phyloP scores from a whole-genome alignment of 1,140 invertebrate genomes.

The Drosophila littoralis region DNA sequence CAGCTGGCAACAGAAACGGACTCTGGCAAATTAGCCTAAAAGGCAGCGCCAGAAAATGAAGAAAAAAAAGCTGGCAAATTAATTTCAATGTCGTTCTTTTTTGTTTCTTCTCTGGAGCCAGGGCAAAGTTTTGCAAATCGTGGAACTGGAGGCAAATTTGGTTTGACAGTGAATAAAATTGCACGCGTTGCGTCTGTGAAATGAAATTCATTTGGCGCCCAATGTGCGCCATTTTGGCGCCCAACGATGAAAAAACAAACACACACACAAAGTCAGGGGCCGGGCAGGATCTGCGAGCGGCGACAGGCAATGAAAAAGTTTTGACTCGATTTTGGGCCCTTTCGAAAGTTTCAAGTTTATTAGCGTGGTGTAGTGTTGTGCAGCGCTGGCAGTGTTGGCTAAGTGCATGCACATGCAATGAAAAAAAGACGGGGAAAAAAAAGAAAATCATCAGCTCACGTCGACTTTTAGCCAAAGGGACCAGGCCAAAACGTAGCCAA shows the following conservation, averaged over 20 bases:
- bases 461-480: background rate
- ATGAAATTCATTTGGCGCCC: slow-evolving; percentile 79
- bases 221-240: slow-evolving; percentile 56
- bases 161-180: slow-evolving; percentile 81
- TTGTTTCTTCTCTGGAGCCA: slow-evolving; percentile 3
- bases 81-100: slow-evolving; percentile 58
- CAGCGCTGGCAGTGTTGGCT: slow-evolving; percentile 38
- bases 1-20: slow-evolving; percentile 1
- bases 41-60: slow-evolving; percentile 32
- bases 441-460: background rate
- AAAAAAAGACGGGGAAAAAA: slow-evolving; percentile 1
- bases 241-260: slow-evolving; percentile 20
- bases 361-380: slow-evolving; percentile 61
- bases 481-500: slow-evolving; percentile 2
- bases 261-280: background rate
- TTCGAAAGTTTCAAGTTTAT: slow-evolving; percentile 77
- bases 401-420: slow-evolving; percentile 26
- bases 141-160: slow-evolving; percentile 50
- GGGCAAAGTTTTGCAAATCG: slow-evolving; percentile 37
- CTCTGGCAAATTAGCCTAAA: slow-evolving; percentile 69
- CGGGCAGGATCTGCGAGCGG: slow-evolving; percentile 4
- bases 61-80: slow-evolving; percentile 56
- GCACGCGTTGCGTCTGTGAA: slow-evolving; percentile 71
- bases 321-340: slow-evolving; percentile 41
- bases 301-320: slow-evolving; percentile 70